Base-by-base conservation (phyloP, 2,113 vertebrate genomes). In the Actenoides lindsayi region DNA sequence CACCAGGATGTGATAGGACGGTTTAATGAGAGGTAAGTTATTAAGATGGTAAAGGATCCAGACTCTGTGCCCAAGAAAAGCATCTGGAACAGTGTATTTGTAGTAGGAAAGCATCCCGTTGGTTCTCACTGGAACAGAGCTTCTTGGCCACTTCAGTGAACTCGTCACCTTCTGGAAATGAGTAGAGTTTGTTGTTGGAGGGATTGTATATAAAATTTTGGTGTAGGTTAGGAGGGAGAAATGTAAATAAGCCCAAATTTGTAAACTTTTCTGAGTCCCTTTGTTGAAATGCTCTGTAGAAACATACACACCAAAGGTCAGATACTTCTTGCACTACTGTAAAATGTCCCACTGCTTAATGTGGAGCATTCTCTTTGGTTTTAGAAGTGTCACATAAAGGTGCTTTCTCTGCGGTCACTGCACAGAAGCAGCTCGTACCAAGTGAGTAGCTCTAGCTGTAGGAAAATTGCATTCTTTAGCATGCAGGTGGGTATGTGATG, bases 1-100 rank as follows among this genome's bases (percentile, higher is more conserved):
- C 99, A 99, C 96, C 99, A 99, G 97, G 99, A 99, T 1, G 99
- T 99, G 82, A 98, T 99, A 33, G 99, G 99, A 87, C 97, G 99
- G 60, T 99, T 99, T 95, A 99, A 99, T 18, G 99, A 99, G 97
- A 99, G 99, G 99, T 99, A 19, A 15, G 96, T 60, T 53, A 2
- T 13, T 17, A 25, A 23, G 11, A n/a, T 24, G 6, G 23, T 64
- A 3, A 27, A 60, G 39, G 24, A 12, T 39, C 13, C 25, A 56
- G 23, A 63, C 53, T 77, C 4, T 7, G 5, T 44, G 31, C 13
- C 41, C 12, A 4, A 24, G 28, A 27, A 48, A 2, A 71, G 50
- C 41, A 20, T 20, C 67, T 65, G 76, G 39, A 94, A 1, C 31
- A 41, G 1, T 51, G 0, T 33, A 0, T 68, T 78, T 48, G 4